Base-by-base conservation (phyloP, 2,113 vertebrate species). In the Dromas ardeola region DNA sequence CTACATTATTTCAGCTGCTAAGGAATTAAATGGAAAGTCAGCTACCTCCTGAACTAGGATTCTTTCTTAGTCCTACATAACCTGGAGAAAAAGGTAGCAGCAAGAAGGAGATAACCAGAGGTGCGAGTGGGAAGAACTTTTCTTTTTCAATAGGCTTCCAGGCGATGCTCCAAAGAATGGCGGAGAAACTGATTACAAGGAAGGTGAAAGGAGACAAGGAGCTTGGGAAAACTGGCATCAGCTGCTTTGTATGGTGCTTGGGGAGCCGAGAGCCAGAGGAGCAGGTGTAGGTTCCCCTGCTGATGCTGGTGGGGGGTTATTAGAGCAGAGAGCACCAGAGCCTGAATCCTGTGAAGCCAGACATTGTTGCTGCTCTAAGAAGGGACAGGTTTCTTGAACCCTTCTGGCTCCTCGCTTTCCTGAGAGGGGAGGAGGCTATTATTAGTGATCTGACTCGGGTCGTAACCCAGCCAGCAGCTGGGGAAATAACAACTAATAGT, bases 391-490 rank as follows among this genome's bases (percentile, higher is more conserved):
- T 93, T 91, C 93, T 95, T 85, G 81, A 90, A 91, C 49, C 79
- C 81, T 2, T 34, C 83, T 94, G 93, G 22, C 55, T 91, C 78
- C 65, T 91, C 0, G 5, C 93, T 87, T 82, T 93, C 66, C 93
- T 93, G 79, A 85, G 90, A 58, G 58, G 90, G 61, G 38, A 90
- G 63, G 66, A 88, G 49, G 78, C 74, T 95, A 73, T 96, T 97
- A 80, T 95, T 78, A 84, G 82, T 86, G 79, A 90, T 78, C 42
- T 52, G 85, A 66, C 85, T 88, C 45, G 32, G 92, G 95, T 96
- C 93, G n/a, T 32, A 94, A 85, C 96, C 92, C 93, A 95, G 82
- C 63, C 86, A 71, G 95, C 94, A 95, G 90, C 95, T 96, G 92
- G 92, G 81, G 92, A 95, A 97, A 92, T 95, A 96, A 94, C 95